Evolutionary conservation across 2,888 invertebrate species (phyloP).

Genomic region (Tuta absoluta): DNA sequence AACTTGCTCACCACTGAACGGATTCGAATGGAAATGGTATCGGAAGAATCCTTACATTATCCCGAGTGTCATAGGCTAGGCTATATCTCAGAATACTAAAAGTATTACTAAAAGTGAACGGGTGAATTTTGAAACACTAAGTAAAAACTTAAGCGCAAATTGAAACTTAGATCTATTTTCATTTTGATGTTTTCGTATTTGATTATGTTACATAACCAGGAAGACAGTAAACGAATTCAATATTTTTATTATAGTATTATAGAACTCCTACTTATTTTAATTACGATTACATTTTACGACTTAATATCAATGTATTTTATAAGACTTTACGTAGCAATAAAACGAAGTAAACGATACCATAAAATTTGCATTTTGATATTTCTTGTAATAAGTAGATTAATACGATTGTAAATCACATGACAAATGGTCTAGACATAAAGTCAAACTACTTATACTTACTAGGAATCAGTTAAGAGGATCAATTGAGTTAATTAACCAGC

Average conservation of each 20-base stretch:
- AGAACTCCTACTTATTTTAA: neutral
- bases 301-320: constrained; percentile 27
- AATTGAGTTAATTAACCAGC: too few species aligned
- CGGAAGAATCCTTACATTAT: too few species aligned
- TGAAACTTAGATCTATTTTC: neutral
- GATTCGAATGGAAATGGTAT: too few species aligned
- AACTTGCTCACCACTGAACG: too few species aligned
- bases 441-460: neutral
- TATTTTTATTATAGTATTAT: neutral
- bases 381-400: neutral
- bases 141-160: too few species aligned
- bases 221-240: neutral
- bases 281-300: constrained; percentile 26
- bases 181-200: neutral
- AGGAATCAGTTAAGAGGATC: neutral
- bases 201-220: neutral
- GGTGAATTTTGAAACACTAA: too few species aligned
- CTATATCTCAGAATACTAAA: too few species aligned
- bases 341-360: neutral
- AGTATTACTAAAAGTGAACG: too few species aligned
- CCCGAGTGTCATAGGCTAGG: too few species aligned
- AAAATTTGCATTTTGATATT: constrained; percentile 1
- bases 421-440: neutral
- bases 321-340: constrained; percentile 26
- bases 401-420: neutral